A percentile compares a stretch with the other conserved stretches of the same genome.
These are phyloP conservation scores for Eupithecia tripunctaria DNA, from an alignment of 2,888 invertebrate species.

Conservation along the genomic window DNA sequence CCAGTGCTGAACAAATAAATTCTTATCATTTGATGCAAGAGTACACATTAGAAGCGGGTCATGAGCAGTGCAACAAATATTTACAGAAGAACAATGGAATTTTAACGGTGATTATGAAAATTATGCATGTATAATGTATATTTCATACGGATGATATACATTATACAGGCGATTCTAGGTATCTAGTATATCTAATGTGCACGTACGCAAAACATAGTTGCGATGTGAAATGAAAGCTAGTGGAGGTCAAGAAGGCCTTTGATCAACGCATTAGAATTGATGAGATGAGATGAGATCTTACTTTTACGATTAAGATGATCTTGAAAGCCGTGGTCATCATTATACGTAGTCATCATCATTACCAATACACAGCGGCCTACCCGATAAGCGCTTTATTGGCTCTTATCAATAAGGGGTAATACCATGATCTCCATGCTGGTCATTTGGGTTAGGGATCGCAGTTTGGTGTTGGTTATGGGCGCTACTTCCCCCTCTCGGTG, in stretches of 20 bases:
- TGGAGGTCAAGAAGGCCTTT: slow-evolving; percentile 7
- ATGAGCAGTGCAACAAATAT: slow-evolving; percentile 56
- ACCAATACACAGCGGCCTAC: not conserved
- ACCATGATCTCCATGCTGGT: not conserved
- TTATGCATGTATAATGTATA: slow-evolving; percentile 19
- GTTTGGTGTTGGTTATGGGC: not conserved
- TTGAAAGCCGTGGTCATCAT: slow-evolving; percentile 7
- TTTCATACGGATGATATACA: slow-evolving; percentile 7
- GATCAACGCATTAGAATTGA: slow-evolving; percentile 6
- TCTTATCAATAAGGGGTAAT: not conserved
- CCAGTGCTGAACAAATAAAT: slow-evolving; percentile 48
- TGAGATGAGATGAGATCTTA: slow-evolving; percentile 5
- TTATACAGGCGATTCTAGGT: slow-evolving; percentile 7
- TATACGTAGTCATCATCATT: not conserved
- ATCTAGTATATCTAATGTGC: slow-evolving; percentile 2
- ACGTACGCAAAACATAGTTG: slow-evolving; percentile 9
- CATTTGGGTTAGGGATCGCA: not conserved
- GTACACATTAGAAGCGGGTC: slow-evolving; percentile 52
- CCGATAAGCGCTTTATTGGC: not conserved
- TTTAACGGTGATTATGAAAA: slow-evolving; percentile 40
- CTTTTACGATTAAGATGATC: slow-evolving; percentile 4
- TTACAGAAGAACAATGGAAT: slow-evolving; percentile 57
- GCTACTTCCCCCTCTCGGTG: not conserved
- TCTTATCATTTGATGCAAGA: slow-evolving; percentile 50
- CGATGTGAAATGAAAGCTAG: slow-evolving; percentile 6